These are phyloP conservation scores for Nothobranchius furzeri DNA, from an alignment of 2,113 vertebrate genomes.

Conservation along the genomic window DNA sequence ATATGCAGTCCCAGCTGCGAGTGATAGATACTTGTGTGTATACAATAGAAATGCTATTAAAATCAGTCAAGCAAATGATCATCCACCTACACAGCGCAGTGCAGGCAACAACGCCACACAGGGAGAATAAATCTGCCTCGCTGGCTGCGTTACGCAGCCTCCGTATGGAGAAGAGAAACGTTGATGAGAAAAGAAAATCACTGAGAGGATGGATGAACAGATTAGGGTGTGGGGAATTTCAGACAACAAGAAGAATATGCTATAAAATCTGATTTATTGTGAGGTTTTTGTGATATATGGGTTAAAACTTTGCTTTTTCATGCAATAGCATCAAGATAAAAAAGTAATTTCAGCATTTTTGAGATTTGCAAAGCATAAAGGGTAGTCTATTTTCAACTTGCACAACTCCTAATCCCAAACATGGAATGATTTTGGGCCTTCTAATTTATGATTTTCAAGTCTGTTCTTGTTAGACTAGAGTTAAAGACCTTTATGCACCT, in stretches of 20 bases:
- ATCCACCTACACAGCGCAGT: neutral
- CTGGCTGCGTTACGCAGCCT: neutral
- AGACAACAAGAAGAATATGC: neutral
- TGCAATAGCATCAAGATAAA: neutral
- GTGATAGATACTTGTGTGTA: constrained; percentile 8
- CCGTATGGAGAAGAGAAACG: constrained; percentile 5
- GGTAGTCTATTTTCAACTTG: neutral
- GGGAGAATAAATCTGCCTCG: constrained; percentile 12
- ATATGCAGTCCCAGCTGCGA: neutral
- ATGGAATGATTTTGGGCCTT: too few relatives aligned
- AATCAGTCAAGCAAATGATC: constrained; percentile 16
- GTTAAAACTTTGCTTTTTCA: neutral
- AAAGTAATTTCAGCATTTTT: neutral
- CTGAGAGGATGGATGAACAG: constrained; percentile 2
- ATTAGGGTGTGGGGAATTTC: neutral
- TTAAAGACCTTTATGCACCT: neutral
- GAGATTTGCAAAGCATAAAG: too few relatives aligned
- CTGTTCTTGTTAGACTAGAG: too few relatives aligned
- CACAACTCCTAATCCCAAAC: neutral
- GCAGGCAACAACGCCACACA: constrained; percentile 1
- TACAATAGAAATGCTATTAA: constrained; percentile 12
- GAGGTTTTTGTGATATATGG: neutral
- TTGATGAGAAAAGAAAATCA: neutral
- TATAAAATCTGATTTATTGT: too few relatives aligned
- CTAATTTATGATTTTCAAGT: too few relatives aligned